These are phyloP conservation scores for Spea multiplicata DNA, from an alignment of 2,113 vertebrate species.

Conservation along the genomic window DNA sequence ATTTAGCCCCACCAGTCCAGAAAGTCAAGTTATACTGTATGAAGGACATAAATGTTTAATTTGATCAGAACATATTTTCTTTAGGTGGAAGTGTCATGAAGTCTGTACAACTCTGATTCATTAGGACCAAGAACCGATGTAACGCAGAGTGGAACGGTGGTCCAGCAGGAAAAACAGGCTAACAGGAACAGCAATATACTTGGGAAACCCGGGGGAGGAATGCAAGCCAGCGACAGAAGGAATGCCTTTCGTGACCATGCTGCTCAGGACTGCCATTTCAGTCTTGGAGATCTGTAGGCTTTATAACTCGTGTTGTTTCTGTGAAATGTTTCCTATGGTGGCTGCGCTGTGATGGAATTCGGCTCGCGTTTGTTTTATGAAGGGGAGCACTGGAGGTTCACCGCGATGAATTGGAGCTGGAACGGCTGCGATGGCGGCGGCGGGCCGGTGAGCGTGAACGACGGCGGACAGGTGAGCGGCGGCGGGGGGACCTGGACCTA, in stretches of 20 bases:
- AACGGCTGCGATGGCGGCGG: conserved; percentile 91
- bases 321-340: not conserved
- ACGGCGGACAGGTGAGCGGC: conserved; percentile 89
- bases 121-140: too few species aligned
- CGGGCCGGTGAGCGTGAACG: conserved; percentile 89
- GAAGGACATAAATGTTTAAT: too few species aligned
- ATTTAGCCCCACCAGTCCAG: too few species aligned
- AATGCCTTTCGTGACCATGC: not conserved
- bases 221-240: not conserved
- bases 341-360: not conserved
- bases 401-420: conserved; percentile 96
- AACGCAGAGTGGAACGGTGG: too few species aligned
- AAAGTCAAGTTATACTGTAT: too few species aligned
- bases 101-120: too few species aligned
- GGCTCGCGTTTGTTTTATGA: not conserved
- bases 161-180: too few species aligned
- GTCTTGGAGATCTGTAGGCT: not conserved
- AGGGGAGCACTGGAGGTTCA: conserved; percentile 59
- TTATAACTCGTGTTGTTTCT: not conserved
- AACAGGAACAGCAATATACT: too few species aligned
- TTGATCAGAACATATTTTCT: too few species aligned
- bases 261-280: not conserved
- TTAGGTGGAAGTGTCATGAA: too few species aligned
- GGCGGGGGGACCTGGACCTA: conserved; percentile 90
- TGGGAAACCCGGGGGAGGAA: not conserved